A percentile compares a stretch with the other conserved stretches of the same genome.
Conservation (phyloP, 2,888 invertebrate species). For the Drosophila austrosaltans region DNA sequence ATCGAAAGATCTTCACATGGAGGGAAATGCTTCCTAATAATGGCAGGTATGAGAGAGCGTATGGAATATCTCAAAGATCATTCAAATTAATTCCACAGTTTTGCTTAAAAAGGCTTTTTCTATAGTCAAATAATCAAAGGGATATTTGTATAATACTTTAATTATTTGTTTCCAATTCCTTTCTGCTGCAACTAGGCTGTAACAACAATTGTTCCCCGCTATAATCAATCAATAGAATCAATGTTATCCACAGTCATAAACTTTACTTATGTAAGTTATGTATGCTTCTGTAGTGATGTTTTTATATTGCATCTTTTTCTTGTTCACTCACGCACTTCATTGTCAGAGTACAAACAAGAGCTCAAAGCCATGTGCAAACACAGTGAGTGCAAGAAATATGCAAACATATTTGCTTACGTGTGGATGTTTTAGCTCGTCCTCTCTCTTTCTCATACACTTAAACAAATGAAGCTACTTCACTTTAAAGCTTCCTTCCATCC, state of each 20-base stretch:
- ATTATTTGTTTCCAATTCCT: too few relatives aligned
- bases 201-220: too few relatives aligned
- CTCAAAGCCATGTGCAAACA: conserved; percentile 14
- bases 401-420: conserved; percentile 46
- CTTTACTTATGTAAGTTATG: neutral
- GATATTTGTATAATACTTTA: too few relatives aligned
- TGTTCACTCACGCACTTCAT: conserved; percentile 26
- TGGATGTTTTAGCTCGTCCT: conserved; percentile 20
- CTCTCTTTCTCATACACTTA: conserved; percentile 58
- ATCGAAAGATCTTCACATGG: too few relatives aligned
- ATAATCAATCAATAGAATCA: neutral
- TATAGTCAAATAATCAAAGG: too few relatives aligned
- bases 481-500: too few relatives aligned
- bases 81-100: too few relatives aligned
- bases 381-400: conserved; percentile 29
- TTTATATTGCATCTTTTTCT: neutral
- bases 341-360: conserved; percentile 24
- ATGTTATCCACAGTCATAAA: neutral
- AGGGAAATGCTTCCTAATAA: too few relatives aligned
- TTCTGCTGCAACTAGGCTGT: too few relatives aligned
- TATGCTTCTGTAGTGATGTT: conserved; percentile 5
- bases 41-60: too few relatives aligned
- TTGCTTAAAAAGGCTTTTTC: too few relatives aligned
- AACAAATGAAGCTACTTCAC: conserved; percentile 67
- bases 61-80: too few relatives aligned